phyloP scores from a whole-genome alignment of 2,113 vertebrate species.

The Ceyx melanurus region DNA sequence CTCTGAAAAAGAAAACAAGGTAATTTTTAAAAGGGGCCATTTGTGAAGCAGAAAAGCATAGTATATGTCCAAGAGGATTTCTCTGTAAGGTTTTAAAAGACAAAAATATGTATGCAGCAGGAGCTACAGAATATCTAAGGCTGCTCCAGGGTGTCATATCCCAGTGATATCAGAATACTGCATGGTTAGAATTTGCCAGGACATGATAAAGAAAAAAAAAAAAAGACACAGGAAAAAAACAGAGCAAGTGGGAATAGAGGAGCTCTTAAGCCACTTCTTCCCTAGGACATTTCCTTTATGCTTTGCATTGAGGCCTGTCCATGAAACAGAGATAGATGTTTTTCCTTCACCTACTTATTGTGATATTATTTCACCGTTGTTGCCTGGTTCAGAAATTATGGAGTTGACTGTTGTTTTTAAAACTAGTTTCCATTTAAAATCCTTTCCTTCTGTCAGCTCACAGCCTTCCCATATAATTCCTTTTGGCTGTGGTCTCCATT shows the following conservation, averaged over 20 bases:
- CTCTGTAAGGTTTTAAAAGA: not conserved
- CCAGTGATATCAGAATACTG: fast-evolving
- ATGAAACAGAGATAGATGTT: not conserved
- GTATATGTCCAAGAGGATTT: not conserved
- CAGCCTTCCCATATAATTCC: not conserved
- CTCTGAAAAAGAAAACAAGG: not conserved
- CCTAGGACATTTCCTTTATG: not conserved
- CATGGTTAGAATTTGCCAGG: not conserved
- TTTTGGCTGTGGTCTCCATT: not conserved
- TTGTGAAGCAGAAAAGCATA: not conserved
- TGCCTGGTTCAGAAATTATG: not conserved
- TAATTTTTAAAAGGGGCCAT: not conserved
- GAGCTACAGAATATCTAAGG: not conserved
- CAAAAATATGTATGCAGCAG: not conserved
- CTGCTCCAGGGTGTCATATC: not conserved
- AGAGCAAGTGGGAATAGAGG: not conserved
- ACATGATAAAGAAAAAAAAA: not conserved
- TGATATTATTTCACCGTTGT: not conserved
- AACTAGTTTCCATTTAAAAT: not conserved
- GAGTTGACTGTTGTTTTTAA: not conserved
- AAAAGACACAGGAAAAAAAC: not conserved
- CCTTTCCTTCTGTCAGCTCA: not conserved
- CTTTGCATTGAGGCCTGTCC: not conserved
- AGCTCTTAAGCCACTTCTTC: not conserved
- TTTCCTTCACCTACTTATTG: not conserved